Evolutionary conservation across 2,888 invertebrate species (phyloP), one percentile per base, ranked within the genome.

Genomic region (Gibbula magus): DNA sequence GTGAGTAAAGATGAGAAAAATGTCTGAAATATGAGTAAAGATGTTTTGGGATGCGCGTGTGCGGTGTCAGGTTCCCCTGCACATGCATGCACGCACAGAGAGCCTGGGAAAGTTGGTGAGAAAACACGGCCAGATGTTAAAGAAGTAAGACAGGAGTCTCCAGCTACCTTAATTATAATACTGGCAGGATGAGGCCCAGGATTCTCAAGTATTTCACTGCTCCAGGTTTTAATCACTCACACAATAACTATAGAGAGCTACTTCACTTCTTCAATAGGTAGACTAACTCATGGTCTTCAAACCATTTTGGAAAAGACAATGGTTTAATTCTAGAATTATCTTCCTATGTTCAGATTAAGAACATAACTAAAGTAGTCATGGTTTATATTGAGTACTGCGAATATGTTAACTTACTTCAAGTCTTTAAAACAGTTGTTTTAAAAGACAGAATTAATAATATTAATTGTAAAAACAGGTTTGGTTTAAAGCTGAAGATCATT

Each of bases 111-210:
- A 39, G 29, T 32, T 35, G 29, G 70, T 18, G 61, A 61, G 70
- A 70, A 70, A 70, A 39, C 70, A 70, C 70, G 32, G 70, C 70
- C 70, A 70, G 70, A 70, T 70, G 70, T 70, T 70, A 39, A 35
- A 39, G 35, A 25, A 61, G 29, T 20, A 39, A 20, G 70, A 20
- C 25, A 67, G 70, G 20, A 39, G 70, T 35, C 32, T 70, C 70
- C 20, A 3, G 35, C 70, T 32, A 35, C 70, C 35, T 70, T 70
- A 70, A 70, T 70, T 70, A 70, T 70, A 70, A n/a, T 70, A n/a
- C 35, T 35, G 35, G 20, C 29, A 70, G 70, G 45, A 56, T 56
- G 70, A 70, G 70, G 35, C 20, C 0, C n/a, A 70, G 70, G 39
- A 70, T 70, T 70, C n/a, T 39, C 32, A 39, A 70, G 70, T 39